Evolutionary conservation across 2,888 invertebrate genomes (phyloP).

Genomic region (Beris morrisii): DNA sequence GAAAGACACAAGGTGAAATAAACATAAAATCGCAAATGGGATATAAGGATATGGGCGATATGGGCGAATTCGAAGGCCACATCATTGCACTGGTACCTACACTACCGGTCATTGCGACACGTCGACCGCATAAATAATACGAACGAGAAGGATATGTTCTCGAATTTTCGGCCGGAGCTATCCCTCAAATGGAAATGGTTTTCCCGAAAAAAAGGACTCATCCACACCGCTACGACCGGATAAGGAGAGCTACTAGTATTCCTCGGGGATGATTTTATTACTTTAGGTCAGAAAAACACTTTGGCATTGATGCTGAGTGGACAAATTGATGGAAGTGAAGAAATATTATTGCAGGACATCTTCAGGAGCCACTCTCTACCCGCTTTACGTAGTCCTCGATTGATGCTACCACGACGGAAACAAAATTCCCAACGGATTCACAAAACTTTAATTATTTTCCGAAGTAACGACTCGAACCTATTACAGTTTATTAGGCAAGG

Average conservation of each 20-base stretch:
- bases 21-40: constrained; percentile 34
- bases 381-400: neutral
- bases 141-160: constrained; percentile 10
- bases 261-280: constrained; percentile 41
- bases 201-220: constrained; percentile 18
- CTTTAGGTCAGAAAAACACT: constrained; percentile 39
- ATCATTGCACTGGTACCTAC: constrained; percentile 9
- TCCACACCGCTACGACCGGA: constrained; percentile 5
- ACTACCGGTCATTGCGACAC: constrained; percentile 24
- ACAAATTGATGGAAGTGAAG: constrained; percentile 40
- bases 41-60: constrained; percentile 15
- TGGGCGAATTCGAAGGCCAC: constrained; percentile 7
- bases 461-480: constrained; percentile 34
- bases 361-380: neutral
- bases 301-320: constrained; percentile 40
- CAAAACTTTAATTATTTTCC: constrained; percentile 40
- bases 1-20: constrained; percentile 31
- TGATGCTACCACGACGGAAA: neutral
- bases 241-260: constrained; percentile 26
- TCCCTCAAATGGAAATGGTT: constrained; percentile 33
- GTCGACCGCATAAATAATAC: constrained; percentile 37
- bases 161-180: neutral
- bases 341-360: constrained; percentile 35
- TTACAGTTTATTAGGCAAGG: constrained; percentile 35
- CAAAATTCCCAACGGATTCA: constrained; percentile 37